phyloP scores from a whole-genome alignment of 2,113 vertebrate species.

The Daphoenositta chrysoptera region DNA sequence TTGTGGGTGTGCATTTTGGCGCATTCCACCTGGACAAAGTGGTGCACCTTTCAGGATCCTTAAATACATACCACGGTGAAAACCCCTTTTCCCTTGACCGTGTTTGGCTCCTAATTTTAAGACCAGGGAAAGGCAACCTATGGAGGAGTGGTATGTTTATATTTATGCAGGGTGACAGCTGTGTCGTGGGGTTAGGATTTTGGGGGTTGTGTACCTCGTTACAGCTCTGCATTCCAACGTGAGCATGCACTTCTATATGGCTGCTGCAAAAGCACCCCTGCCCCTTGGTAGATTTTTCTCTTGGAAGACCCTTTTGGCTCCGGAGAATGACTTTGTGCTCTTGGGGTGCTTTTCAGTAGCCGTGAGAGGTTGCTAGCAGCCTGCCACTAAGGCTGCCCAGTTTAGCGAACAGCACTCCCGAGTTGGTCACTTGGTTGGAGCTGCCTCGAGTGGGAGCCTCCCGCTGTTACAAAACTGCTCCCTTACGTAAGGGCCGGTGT shows the following conservation, averaged over 20 bases:
- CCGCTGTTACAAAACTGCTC: not conserved
- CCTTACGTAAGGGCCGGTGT: not conserved
- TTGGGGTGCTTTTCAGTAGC: accelerated
- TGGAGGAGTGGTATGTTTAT: not conserved
- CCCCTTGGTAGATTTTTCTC: not conserved
- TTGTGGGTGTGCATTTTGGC: no score
- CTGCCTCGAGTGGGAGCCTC: not conserved
- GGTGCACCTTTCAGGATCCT: no score
- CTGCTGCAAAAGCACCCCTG: not conserved
- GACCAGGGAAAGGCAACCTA: no score
- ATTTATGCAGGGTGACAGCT: not conserved
- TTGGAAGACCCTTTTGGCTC: not conserved
- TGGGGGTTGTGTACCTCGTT: no score
- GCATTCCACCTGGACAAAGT: no score
- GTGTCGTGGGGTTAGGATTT: not conserved
- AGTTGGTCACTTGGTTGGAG: not conserved
- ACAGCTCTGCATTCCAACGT: not conserved
- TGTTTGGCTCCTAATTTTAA: no score
- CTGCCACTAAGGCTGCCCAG: accelerated
- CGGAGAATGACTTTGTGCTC: no score
- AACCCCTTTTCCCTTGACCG: no score
- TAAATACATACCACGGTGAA: no score
- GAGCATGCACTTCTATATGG: accelerated
- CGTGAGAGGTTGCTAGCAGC: accelerated
- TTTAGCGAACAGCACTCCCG: not conserved